phyloP scores from a whole-genome alignment of 35 echinoderm and acorn worm genomes.

The Ophioderma brevispina region DNA sequence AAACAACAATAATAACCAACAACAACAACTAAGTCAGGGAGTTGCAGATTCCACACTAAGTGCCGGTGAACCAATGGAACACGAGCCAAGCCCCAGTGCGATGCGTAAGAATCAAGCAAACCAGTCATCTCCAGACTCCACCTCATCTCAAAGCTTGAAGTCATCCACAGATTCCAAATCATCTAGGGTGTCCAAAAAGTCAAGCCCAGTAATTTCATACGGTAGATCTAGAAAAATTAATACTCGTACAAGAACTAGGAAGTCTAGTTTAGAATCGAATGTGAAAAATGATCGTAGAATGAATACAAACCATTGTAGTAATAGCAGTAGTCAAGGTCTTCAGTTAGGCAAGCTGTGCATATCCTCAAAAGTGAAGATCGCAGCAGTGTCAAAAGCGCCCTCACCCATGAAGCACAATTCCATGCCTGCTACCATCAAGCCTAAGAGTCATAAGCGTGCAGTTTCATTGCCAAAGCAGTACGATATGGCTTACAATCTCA shows the following conservation, averaged over 20 bases:
- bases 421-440: conserved; percentile 77
- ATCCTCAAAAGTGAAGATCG: conserved; percentile 4
- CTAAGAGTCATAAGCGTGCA: conserved; percentile 43
- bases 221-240: background rate
- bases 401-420: conserved; percentile 68
- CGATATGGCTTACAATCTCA: conserved; percentile 44
- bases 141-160: background rate
- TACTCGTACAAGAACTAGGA: background rate
- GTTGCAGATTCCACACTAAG: background rate
- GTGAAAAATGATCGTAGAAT: background rate
- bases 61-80: conserved; percentile 18
- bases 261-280: background rate
- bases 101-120: background rate
- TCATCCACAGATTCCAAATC: background rate
- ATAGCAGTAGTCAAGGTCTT: background rate
- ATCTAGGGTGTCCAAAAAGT: background rate
- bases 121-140: background rate
- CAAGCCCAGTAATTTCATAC: background rate
- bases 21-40: background rate
- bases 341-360: background rate
- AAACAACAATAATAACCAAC: conserved; percentile 64
- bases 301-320: background rate
- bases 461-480: conserved; percentile 33
- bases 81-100: background rate
- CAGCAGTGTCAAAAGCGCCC: conserved; percentile 23